phyloP scores from a whole-genome alignment of 2,113 vertebrate genomes.

The Misgurnus mizolepis region DNA sequence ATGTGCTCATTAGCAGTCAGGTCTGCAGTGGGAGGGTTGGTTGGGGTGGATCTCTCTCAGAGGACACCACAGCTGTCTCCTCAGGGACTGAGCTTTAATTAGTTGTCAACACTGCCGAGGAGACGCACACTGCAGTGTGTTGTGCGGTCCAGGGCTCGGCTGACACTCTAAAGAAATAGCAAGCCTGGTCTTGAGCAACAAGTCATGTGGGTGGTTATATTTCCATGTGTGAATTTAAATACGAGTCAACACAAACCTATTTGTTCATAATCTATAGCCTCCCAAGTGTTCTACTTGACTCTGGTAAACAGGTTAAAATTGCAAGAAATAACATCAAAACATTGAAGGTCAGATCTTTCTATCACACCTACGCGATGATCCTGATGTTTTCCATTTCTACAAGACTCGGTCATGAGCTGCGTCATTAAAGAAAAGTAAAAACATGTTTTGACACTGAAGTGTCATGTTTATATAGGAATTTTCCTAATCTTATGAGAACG shows the following conservation, averaged over 20 bases:
- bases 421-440: too few species aligned
- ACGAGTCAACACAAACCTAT: constrained; percentile 1
- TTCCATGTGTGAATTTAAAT: constrained; percentile 20
- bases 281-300: too few species aligned
- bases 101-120: background rate
- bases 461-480: too few species aligned
- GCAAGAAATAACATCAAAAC: background rate
- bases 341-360: too few species aligned
- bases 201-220: constrained; percentile 9
- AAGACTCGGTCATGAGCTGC: background rate
- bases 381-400: background rate
- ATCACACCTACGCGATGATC: background rate
- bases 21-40: background rate
- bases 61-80: background rate
- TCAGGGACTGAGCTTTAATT: background rate
- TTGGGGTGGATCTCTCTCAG: background rate
- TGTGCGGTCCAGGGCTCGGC: background rate
- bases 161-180: constrained; percentile 1
- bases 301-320: background rate
- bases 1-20: constrained; percentile 26
- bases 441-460: too few species aligned
- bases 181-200: constrained; percentile 2
- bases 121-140: constrained; percentile 9
- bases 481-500: too few species aligned
- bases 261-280: background rate